Evolutionary conservation across 2,113 vertebrate genomes (phyloP).

Genomic region (Pampusana beccarii): DNA sequence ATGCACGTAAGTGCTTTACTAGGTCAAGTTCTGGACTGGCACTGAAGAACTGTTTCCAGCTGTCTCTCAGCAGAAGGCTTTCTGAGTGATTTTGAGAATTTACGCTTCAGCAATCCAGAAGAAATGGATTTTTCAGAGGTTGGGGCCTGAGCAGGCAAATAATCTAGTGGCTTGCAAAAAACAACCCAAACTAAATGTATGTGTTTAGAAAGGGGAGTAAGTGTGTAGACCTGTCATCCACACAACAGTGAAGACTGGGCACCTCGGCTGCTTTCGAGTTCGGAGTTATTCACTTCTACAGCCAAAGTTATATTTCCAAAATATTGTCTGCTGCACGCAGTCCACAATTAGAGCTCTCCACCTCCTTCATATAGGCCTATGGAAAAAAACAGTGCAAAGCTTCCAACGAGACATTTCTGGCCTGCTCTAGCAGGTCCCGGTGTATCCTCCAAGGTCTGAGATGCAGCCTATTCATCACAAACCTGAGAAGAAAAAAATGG

Average conservation of each 20-base stretch:
- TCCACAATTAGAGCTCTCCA: background rate
- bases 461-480: background rate
- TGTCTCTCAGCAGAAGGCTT: background rate
- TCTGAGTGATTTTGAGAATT: background rate
- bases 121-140: background rate
- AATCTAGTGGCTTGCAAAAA: background rate
- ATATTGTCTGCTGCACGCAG: background rate
- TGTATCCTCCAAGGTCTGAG: background rate
- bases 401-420: background rate
- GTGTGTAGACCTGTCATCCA: background rate
- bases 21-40: background rate
- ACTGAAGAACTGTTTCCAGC: background rate
- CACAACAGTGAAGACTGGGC: background rate
- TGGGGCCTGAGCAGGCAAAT: background rate
- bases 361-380: rapidly evolving
- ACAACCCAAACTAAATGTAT: background rate
- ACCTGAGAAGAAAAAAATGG: background rate
- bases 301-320: constrained; percentile 28
- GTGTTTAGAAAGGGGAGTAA: constrained; percentile 20
- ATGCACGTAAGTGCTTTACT: background rate
- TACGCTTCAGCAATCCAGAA: background rate
- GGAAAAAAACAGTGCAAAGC: background rate
- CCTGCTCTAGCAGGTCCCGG: background rate
- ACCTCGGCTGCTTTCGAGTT: constrained; percentile 26
- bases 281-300: constrained; percentile 41